Conservation (phyloP, 2,113 vertebrate genomes). For the Taurulus bubalis region DNA sequence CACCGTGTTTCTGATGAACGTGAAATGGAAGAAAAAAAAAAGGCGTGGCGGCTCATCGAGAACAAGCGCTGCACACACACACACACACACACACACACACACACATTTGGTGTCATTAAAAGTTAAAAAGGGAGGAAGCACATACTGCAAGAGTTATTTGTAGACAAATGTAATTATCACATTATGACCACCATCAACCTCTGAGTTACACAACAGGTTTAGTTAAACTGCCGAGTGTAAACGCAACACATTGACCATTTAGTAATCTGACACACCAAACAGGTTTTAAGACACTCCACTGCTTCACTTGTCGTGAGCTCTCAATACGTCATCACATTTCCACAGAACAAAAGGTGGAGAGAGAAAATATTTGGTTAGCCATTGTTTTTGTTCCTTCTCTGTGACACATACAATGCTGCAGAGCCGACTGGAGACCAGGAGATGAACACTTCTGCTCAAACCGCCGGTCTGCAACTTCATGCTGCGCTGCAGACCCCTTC, state of each 20-base stretch:
- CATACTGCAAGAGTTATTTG: not conserved
- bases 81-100: too few relatives aligned
- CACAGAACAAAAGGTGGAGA: not conserved
- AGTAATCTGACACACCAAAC: not conserved
- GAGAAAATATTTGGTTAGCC: not conserved
- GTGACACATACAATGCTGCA: not conserved
- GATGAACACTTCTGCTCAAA: not conserved
- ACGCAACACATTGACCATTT: not conserved
- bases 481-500: conserved; percentile 9
- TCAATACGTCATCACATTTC: not conserved
- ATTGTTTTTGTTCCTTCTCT: not conserved
- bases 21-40: too few relatives aligned
- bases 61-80: too few relatives aligned
- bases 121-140: not conserved
- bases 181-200: not conserved
- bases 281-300: not conserved
- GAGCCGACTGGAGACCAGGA: not conserved
- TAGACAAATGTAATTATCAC: not conserved
- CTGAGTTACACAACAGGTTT: not conserved
- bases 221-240: not conserved
- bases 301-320: too few relatives aligned
- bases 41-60: too few relatives aligned
- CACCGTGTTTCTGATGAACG: too few relatives aligned
- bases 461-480: not conserved
- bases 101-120: not conserved